Conservation (phyloP, 2,888 invertebrate genomes). For the Sarcophaga rosellei region DNA sequence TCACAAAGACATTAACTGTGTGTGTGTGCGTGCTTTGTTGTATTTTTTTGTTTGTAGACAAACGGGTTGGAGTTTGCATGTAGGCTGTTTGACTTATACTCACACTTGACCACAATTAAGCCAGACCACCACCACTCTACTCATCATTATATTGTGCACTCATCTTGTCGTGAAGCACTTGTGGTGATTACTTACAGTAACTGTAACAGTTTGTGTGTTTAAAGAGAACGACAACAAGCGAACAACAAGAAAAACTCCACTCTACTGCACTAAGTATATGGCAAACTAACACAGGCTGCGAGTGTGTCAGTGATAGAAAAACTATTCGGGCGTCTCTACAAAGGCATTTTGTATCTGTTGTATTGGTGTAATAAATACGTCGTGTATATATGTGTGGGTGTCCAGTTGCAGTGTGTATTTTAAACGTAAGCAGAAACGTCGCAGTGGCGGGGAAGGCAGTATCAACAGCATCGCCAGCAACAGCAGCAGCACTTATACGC, state of each 20-base stretch:
- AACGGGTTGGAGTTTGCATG: not conserved
- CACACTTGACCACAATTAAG: not conserved
- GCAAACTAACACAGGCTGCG: not conserved
- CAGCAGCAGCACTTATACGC: constrained; percentile 60
- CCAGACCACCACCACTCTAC: constrained; percentile 28
- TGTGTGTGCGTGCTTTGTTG: not conserved
- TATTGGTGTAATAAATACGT: not conserved
- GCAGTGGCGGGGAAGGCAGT: constrained; percentile 66
- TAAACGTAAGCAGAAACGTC: constrained; percentile 45
- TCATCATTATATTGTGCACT: constrained; percentile 32
- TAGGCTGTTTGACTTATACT: constrained; percentile 39
- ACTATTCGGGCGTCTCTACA: not conserved
- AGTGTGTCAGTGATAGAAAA: not conserved
- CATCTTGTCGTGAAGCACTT: constrained; percentile 37
- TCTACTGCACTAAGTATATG: not conserved
- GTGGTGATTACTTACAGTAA: constrained; percentile 51
- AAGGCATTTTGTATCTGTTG: not conserved
- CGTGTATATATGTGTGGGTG: constrained; percentile 56
- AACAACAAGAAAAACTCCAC: not conserved
- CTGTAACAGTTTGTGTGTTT: not conserved
- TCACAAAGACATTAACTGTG: not conserved
- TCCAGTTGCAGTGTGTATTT: constrained; percentile 34
- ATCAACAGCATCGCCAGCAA: constrained; percentile 47
- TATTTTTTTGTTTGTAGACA: not conserved
- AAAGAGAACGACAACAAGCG: too few relatives aligned